phyloP scores from a whole-genome alignment of 1,140 invertebrate species.

The Cyphomyrmex costatus region DNA sequence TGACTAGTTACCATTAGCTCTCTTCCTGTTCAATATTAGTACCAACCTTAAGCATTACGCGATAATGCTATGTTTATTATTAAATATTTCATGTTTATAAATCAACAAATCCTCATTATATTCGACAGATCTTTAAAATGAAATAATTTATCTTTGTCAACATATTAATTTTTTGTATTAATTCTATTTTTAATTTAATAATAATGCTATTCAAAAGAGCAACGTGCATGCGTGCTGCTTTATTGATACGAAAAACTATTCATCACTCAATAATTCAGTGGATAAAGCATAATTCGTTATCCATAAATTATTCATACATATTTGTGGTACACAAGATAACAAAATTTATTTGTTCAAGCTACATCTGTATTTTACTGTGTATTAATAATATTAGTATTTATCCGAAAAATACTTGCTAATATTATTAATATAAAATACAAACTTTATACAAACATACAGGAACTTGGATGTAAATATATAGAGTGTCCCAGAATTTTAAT shows the following conservation, averaged over 20 bases:
- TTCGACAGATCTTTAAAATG: neutral
- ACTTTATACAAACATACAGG: neutral
- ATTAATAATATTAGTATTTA: too few relatives aligned
- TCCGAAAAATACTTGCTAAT: neutral
- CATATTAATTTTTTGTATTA: neutral
- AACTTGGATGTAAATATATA: neutral
- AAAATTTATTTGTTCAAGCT: slow-evolving; percentile 42
- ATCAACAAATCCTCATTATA: neutral
- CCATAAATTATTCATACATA: slow-evolving; percentile 12
- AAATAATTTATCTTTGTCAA: neutral
- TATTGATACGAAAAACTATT: slow-evolving; percentile 31
- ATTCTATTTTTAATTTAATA: slow-evolving; percentile 27
- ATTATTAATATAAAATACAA: slow-evolving; percentile 6
- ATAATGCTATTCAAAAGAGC: slow-evolving; percentile 27
- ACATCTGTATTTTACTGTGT: neutral
- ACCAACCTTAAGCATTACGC: slow-evolving; percentile 84
- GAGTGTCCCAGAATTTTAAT: too few relatives aligned
- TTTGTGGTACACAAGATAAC: neutral
- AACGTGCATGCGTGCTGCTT: slow-evolving; percentile 7
- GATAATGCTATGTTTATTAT: slow-evolving; percentile 67
- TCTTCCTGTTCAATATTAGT: slow-evolving; percentile 71
- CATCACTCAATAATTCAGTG: slow-evolving; percentile 7
- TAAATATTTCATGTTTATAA: slow-evolving; percentile 47
- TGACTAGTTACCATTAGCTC: slow-evolving; percentile 84
- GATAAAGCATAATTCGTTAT: neutral